Evolutionary conservation across 53 echinoderm and acorn worm genomes (phyloP).

Genomic region (Hippasteria phrygiana): DNA sequence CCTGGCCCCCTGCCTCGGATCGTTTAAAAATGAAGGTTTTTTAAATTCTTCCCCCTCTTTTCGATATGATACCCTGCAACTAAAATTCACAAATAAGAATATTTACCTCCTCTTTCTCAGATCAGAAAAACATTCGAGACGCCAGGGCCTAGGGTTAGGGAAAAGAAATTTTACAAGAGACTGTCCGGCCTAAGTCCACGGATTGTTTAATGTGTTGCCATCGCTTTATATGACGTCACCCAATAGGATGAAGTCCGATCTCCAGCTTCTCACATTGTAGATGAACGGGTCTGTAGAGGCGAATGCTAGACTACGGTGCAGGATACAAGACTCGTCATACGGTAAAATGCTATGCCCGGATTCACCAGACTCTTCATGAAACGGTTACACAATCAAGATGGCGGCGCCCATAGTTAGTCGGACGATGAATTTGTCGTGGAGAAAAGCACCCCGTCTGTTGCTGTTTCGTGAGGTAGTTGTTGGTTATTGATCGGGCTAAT

Average conservation of each 20-base stretch:
- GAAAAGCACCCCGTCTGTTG: constrained; percentile 5
- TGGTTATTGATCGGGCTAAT: too few species aligned
- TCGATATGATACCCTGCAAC: too few species aligned
- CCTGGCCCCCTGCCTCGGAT: too few species aligned
- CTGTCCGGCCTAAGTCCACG: neutral
- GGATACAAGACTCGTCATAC: constrained; percentile 15
- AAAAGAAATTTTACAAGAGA: neutral
- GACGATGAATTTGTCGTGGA: neutral
- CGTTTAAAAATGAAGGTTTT: too few species aligned
- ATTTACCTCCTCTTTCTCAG: too few species aligned
- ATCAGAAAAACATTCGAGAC: too few species aligned
- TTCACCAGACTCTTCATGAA: neutral
- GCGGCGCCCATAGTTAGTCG: neutral
- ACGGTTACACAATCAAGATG: constrained; percentile 45
- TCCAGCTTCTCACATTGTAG: neutral
- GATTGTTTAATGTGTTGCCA: constrained; percentile 54
- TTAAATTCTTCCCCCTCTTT: too few species aligned
- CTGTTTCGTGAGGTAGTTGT: neutral
- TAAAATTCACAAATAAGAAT: too few species aligned
- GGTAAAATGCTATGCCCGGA: neutral
- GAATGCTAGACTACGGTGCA: neutral
- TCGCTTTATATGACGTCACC: constrained; percentile 59
- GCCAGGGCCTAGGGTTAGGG: neutral
- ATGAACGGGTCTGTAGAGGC: neutral
- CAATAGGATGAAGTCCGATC: neutral